Evolutionary conservation across 2,888 invertebrate species (phyloP).

Genomic region (Allygus modestus): DNA sequence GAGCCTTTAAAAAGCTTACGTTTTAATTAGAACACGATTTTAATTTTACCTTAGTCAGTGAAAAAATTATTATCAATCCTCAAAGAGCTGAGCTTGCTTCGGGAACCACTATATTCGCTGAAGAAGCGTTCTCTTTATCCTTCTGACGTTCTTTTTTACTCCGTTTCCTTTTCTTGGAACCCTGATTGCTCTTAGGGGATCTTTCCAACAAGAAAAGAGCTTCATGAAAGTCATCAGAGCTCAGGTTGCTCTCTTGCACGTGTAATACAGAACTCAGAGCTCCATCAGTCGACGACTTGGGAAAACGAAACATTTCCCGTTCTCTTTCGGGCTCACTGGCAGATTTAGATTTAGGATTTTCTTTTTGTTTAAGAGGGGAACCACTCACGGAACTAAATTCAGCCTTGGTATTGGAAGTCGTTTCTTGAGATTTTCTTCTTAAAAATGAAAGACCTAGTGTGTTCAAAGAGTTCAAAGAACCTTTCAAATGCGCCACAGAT

Average conservation of each 20-base stretch:
- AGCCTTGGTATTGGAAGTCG: slow-evolving; percentile 29
- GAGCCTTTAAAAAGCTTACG: slow-evolving; percentile 14
- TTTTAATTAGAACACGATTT: slow-evolving; percentile 23
- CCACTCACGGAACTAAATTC: slow-evolving; percentile 22
- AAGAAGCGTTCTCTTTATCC: slow-evolving; percentile 71
- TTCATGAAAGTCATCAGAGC: slow-evolving; percentile 79
- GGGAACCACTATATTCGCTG: slow-evolving; percentile 72
- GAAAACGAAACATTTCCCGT: slow-evolving; percentile 77
- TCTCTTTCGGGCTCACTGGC: slow-evolving; percentile 77
- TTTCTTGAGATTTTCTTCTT: slow-evolving; percentile 56
- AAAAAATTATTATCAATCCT: slow-evolving; percentile 64
- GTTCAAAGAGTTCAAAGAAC: slow-evolving; percentile 63
- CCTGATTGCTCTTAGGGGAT: slow-evolving; percentile 74
- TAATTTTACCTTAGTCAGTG: slow-evolving; percentile 22
- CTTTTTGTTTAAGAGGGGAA: slow-evolving; percentile 47
- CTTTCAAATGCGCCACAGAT: slow-evolving; percentile 66
- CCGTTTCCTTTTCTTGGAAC: slow-evolving; percentile 75
- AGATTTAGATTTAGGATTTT: slow-evolving; percentile 74
- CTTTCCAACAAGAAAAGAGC: slow-evolving; percentile 77
- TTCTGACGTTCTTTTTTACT: slow-evolving; percentile 75
- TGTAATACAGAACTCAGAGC: slow-evolving; percentile 79
- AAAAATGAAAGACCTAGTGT: slow-evolving; percentile 61
- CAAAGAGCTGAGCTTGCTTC: slow-evolving; percentile 76
- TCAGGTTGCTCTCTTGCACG: slow-evolving; percentile 78
- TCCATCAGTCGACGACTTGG: slow-evolving; percentile 79